phyloP scores from a whole-genome alignment of 2,113 vertebrate species.

The Equus przewalskii region DNA sequence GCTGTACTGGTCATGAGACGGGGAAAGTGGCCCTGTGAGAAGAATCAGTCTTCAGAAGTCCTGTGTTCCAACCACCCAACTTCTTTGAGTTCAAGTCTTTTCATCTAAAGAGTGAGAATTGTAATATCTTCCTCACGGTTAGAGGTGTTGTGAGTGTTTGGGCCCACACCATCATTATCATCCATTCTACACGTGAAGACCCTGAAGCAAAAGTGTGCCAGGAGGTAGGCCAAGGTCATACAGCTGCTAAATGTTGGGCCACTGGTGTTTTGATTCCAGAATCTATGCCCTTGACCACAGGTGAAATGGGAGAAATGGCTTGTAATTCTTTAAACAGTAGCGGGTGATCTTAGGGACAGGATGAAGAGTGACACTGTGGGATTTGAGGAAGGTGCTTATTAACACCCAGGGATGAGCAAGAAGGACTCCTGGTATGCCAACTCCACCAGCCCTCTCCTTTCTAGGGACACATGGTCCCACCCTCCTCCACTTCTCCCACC shows the following conservation, averaged over 20 bases:
- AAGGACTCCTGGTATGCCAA: accelerated
- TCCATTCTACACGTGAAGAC: neutral
- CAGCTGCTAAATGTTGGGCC: neutral
- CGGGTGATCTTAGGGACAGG: neutral
- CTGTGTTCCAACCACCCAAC: neutral
- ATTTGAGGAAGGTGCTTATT: neutral
- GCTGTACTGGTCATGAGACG: accelerated
- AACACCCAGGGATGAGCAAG: accelerated
- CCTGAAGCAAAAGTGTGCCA: neutral
- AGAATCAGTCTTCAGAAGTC: neutral
- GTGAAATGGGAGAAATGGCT: too few species aligned
- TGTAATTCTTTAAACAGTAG: too few species aligned
- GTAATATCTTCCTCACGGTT: neutral
- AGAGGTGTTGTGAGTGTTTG: neutral
- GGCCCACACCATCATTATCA: too few species aligned
- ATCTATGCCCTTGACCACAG: too few species aligned
- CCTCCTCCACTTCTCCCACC: neutral
- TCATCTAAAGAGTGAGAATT: neutral
- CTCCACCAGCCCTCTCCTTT: too few species aligned
- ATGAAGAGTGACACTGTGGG: accelerated
- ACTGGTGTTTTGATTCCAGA: accelerated
- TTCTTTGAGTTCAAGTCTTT: neutral
- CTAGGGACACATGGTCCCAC: neutral
- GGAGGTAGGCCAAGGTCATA: neutral
- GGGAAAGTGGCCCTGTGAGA: neutral